Conservation (phyloP, 1,140 invertebrate species). For the Lucilia sericata region DNA sequence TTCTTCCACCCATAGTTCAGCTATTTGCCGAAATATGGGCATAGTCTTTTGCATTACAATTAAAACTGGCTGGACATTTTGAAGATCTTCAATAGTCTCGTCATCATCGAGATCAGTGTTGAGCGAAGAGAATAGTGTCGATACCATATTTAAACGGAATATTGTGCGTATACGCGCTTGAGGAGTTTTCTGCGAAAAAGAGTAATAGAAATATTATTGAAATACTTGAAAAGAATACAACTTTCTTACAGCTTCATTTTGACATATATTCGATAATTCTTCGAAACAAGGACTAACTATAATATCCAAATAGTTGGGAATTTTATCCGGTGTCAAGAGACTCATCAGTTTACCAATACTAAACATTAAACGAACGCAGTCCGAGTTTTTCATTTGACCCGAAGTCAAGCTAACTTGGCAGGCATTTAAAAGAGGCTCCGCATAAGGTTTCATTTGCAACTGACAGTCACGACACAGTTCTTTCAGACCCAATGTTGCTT, state of each 20-base stretch:
- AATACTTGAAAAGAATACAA: background rate
- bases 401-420: constrained; percentile 70
- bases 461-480: constrained; percentile 86
- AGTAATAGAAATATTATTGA: background rate
- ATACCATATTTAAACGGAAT: constrained; percentile 77
- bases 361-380: constrained; percentile 80
- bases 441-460: constrained; percentile 77
- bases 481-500: constrained; percentile 88
- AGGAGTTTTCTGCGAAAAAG: constrained; percentile 66
- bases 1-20: constrained; percentile 72
- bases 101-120: constrained; percentile 67
- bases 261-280: constrained; percentile 72
- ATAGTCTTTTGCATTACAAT: constrained; percentile 74
- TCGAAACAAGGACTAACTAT: constrained; percentile 78
- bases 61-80: constrained; percentile 69
- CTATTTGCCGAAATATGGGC: constrained; percentile 71
- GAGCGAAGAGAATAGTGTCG: constrained; percentile 77
- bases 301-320: constrained; percentile 77
- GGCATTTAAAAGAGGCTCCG: constrained; percentile 76
- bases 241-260: constrained; percentile 66
- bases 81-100: constrained; percentile 55
- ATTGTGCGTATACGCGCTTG: constrained; percentile 69
- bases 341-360: constrained; percentile 82
- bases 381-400: constrained; percentile 72
- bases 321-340: constrained; percentile 73